Percentiles rank a stretch among this genome's conserved stretches.
Evolutionary conservation across 1,140 invertebrate genomes (phyloP).

Genomic region (Papilio glaucus): DNA sequence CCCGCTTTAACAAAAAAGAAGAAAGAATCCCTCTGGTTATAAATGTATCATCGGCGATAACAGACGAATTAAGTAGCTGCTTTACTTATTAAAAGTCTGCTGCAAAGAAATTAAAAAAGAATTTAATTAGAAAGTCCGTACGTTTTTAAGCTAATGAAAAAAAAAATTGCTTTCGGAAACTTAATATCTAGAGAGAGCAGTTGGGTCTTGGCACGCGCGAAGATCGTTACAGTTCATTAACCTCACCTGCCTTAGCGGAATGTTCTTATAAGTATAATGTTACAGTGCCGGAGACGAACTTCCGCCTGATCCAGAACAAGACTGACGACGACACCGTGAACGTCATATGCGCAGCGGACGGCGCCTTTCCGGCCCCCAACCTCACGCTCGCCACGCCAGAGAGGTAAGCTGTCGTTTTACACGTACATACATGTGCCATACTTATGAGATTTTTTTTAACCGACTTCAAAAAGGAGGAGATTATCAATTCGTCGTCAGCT

Average conservation of each 20-base stretch:
- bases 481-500: no score
- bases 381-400: conserved; percentile 80
- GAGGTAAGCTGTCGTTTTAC: conserved; percentile 56
- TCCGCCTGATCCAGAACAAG: conserved; percentile 81
- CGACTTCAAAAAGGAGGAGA: no score
- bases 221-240: conserved; percentile 39
- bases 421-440: conserved; percentile 4
- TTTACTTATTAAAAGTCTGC: neutral
- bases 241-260: conserved; percentile 29
- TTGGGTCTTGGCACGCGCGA: conserved; percentile 32
- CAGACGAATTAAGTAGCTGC: neutral
- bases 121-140: neutral
- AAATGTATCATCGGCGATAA: neutral
- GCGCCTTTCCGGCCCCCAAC: conserved; percentile 79
- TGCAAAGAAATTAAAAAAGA: conserved; percentile 5
- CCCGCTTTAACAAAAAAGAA: conserved; percentile 15
- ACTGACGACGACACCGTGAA: conserved; percentile 80
- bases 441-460: neutral
- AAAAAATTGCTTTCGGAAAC: conserved; percentile 11
- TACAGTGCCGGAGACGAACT: conserved; percentile 80
- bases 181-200: conserved; percentile 27
- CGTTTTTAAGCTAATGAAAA: neutral
- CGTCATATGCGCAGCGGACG: conserved; percentile 81
- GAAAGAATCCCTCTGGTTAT: neutral
- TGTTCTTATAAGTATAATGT: conserved; percentile 43